Percentiles rank a stretch among this genome's conserved stretches.
Conservation (phyloP, 2,888 invertebrate genomes). For the Apamea monoglypha region DNA sequence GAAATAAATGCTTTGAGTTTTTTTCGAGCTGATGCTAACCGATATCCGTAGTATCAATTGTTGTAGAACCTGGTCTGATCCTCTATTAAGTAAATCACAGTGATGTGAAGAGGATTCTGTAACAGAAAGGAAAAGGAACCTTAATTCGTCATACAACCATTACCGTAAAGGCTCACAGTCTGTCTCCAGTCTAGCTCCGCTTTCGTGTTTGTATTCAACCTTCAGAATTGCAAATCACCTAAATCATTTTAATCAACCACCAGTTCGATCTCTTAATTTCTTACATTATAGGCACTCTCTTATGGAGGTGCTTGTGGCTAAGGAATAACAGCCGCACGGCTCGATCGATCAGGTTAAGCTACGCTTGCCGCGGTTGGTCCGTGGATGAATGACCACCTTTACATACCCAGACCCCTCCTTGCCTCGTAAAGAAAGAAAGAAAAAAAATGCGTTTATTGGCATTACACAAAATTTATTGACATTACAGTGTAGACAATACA, state of each 20-base stretch:
- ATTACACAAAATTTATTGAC: too few species aligned
- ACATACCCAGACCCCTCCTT: not conserved
- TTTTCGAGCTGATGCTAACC: not conserved
- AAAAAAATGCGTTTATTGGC: too few species aligned
- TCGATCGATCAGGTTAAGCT: too few species aligned
- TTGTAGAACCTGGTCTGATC: not conserved
- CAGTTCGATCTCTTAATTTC: not conserved
- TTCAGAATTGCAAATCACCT: not conserved
- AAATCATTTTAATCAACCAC: not conserved
- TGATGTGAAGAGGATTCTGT: not conserved
- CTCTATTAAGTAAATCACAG: not conserved
- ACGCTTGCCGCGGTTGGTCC: too few species aligned
- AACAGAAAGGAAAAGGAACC: not conserved
- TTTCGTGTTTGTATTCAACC: not conserved
- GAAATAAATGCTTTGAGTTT: not conserved
- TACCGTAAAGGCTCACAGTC: not conserved
- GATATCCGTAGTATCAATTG: not conserved
- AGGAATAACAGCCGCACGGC: too few species aligned
- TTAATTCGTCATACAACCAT: not conserved
- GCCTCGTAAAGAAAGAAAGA: not conserved
- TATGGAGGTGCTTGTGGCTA: not conserved
- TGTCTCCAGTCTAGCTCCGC: not conserved
- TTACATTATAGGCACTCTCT: not conserved
- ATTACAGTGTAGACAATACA: not conserved
- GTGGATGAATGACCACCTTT: not conserved